These are phyloP conservation scores for Procambarus clarkii DNA, from an alignment of 1,140 invertebrate genomes.

Conservation along the genomic window DNA sequence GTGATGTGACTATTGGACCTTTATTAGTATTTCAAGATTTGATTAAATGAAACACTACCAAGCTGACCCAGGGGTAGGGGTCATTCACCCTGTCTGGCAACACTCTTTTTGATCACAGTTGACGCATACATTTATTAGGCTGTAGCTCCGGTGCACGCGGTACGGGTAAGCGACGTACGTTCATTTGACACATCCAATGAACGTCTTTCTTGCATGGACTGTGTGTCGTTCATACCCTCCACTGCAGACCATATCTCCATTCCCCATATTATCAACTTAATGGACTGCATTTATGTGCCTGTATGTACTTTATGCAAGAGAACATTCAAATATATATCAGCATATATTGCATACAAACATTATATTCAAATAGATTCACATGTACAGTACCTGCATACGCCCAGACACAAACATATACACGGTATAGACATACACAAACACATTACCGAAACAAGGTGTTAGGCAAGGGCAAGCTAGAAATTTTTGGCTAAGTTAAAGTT, in stretches of 20 bases:
- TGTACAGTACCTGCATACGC: no score
- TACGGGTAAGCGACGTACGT: conserved; percentile 33
- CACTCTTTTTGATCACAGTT: conserved; percentile 25
- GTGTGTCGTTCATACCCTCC: conserved; percentile 29
- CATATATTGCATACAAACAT: not conserved
- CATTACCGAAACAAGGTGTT: no score
- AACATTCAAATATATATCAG: no score
- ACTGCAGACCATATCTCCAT: conserved; percentile 27
- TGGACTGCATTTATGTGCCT: no score
- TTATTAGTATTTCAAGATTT: conserved; percentile 22
- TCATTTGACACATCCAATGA: conserved; percentile 21
- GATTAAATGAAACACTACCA: conserved; percentile 23
- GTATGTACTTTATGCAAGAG: no score
- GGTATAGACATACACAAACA: no score
- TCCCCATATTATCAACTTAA: not conserved
- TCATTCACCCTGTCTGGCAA: conserved; percentile 37
- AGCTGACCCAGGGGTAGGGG: conserved; percentile 23
- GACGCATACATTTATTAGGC: conserved; percentile 44
- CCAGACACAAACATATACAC: no score
- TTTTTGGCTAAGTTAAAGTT: no score
- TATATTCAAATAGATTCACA: no score
- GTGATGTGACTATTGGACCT: no score
- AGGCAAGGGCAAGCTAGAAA: no score
- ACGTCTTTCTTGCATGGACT: conserved; percentile 42
- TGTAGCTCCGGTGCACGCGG: conserved; percentile 22